Evolutionary conservation across 2,113 vertebrate species (phyloP), one percentile per base, ranked within the genome.

Genomic region (Lucifuga dentata): DNA sequence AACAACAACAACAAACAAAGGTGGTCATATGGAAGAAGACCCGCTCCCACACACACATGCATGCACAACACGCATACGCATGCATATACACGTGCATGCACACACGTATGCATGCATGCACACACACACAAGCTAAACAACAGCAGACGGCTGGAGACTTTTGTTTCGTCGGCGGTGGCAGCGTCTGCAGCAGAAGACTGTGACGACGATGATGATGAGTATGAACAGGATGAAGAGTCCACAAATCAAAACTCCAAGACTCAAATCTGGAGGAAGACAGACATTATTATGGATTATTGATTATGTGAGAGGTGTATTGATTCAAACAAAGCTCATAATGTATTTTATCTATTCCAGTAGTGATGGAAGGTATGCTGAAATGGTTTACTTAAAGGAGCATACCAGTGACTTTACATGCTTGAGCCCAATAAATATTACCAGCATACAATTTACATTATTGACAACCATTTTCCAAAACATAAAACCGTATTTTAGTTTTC

Each of bases 111-210:
- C 23, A 17, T 15, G 53, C 36, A 60, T 17, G 68, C 44, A 32
- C 24, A 35, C 11, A 58, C 15, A 49, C 32, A 7, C 13, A 32
- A 21, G 48, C 36, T 84, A 88, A 19, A 83, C 17, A n/a, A 62
- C 62, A 7, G 15, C 20, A 0, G 77, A 81, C 16, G 69, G n/a
- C 35, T 80, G 79, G 1, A 29, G 21, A 6, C 0, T 11, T 17
- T 36, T 60, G 44, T 58, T 51, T 23, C 40, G 65, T 9, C 44
- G 44, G 24, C n/a, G 29, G 5, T 11, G 50, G 36, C 58, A 26
- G 33, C 90, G 81, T 80, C 86, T 94, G 83, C 91, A 94, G 70
- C 94, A 89, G 29, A 91, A 63, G 40, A 95, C 68, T 0, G 86
- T 60, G 11, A 93, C 86, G 3, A 93, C 5, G 53, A 91, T 33